Base-by-base conservation (phyloP, 2,113 vertebrate species). In the Mesitornis unicolor region DNA sequence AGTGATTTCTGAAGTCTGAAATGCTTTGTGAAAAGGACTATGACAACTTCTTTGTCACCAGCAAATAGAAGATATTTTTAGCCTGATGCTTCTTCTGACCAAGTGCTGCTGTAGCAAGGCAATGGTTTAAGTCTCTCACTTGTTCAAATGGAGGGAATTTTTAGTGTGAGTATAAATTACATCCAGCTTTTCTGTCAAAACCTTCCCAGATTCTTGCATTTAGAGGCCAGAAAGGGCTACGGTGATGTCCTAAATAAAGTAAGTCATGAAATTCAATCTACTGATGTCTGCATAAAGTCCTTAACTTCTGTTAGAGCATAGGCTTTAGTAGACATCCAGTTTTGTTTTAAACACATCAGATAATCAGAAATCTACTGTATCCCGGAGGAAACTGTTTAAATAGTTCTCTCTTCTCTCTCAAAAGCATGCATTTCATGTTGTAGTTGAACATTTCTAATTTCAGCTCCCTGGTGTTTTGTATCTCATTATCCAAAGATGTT, bases 401-500 rank as follows among this genome's bases (percentile, higher is more conserved):
- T 59, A 90, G 42, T 64, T 93, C 17, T 54, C 42, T 69, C 45
- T 73, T 48, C 40, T 51, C 40, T 51, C 31, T 90, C 43, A 80
- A 93, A 93, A 85, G 38, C 21, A 59, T 29, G 17, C 7, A 84
- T 84, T 93, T 90, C 11, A 16, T 75, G 51, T 75, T 90, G 48
- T 36, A 22, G 96, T 86, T 84, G 68, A 95, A 71, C 75, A 81
- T 78, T 74, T 90, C 59, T 88, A 64, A 86, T 80, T 96, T 86
- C 75, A 81, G 42, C 51, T 81, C 71, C 76, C 83, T 78, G 35
- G 42, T 88, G 90, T 77, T 97, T 90, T 2, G 0, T 82, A 50
- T 84, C 50, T 93, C 42, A 51, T 93, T 89, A 84, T 89, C 76
- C 43, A 77, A 83, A 83, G 74, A 57, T 50, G 43, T 85, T 92